These are phyloP conservation scores for Radopholus similis DNA, from an alignment of 1,140 invertebrate genomes.

Conservation along the genomic window DNA sequence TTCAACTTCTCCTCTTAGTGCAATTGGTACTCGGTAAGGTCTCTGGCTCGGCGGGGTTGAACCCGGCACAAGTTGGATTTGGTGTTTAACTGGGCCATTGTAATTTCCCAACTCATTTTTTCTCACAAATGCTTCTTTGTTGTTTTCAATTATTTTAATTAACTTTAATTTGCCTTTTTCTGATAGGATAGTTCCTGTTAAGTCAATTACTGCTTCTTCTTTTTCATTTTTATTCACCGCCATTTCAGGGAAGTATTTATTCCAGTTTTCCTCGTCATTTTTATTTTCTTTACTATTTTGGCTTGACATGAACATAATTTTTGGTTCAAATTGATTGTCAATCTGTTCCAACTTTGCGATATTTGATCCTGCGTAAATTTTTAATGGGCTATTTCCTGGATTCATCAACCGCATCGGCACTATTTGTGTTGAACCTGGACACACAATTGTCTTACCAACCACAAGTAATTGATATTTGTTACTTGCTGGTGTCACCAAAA, in stretches of 20 bases:
- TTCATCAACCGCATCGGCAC: background rate
- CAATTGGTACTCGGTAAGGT: constrained; percentile 2
- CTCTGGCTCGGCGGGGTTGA: background rate
- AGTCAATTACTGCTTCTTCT: background rate
- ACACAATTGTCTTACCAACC: constrained; percentile 3
- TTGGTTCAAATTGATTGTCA: background rate
- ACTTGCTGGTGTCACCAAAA: background rate
- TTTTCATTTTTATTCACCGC: background rate
- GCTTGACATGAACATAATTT: background rate
- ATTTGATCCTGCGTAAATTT: background rate
- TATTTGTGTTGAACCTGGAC: background rate
- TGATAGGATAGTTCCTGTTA: background rate
- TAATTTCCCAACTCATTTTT: constrained; percentile 11
- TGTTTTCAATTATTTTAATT: background rate
- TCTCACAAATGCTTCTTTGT: constrained; percentile 1
- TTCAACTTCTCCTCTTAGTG: constrained; percentile 4
- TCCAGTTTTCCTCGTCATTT: background rate
- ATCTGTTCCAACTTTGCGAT: background rate
- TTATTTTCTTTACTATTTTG: background rate
- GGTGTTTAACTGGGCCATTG: background rate
- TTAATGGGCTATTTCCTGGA: background rate
- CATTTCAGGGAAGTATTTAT: background rate
- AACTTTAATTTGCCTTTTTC: background rate
- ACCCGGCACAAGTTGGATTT: background rate
- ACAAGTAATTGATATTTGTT: background rate